A percentile compares a stretch with the other conserved stretches of the same genome.
Evolutionary conservation across 2,888 invertebrate species (phyloP).

Genomic region (Catocala nupta): DNA sequence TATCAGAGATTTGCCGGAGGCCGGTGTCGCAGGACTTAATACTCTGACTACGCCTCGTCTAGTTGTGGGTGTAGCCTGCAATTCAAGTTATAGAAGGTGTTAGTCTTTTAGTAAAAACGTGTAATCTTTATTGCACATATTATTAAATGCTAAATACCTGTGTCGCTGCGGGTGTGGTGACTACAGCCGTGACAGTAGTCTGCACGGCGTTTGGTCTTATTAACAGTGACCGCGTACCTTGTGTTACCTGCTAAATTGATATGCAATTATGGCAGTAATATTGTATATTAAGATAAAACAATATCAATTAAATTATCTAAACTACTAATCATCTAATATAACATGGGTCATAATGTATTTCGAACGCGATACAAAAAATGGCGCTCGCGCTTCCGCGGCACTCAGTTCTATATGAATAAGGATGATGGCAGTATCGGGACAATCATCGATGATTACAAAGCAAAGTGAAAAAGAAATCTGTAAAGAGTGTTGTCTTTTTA

Average conservation of each 20-base stretch:
- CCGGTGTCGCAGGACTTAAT: conserved; percentile 76
- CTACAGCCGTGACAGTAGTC: conserved; percentile 66
- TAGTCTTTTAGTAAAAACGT: not conserved
- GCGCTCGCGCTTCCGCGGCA: too few relatives aligned
- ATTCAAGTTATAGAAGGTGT: conserved; percentile 5
- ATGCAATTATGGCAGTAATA: not conserved
- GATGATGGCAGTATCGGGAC: too few relatives aligned
- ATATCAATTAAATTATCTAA: not conserved
- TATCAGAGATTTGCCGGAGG: conserved; percentile 82
- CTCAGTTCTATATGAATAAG: too few relatives aligned
- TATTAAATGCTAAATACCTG: conserved; percentile 60
- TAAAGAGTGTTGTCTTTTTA: too few relatives aligned
- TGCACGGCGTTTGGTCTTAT: conserved; percentile 72
- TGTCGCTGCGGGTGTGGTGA: conserved; percentile 60
- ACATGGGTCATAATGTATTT: too few relatives aligned
- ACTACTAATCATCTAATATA: too few relatives aligned
- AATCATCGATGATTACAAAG: too few relatives aligned
- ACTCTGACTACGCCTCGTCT: conserved; percentile 80
- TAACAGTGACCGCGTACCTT: conserved; percentile 78
- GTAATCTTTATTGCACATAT: not conserved
- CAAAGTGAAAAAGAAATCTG: too few relatives aligned
- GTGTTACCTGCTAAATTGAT: conserved; percentile 59
- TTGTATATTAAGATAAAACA: not conserved
- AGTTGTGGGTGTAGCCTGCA: conserved; percentile 60
- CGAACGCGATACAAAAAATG: too few relatives aligned